phyloP scores from a whole-genome alignment of 2,797 vertebrate species.

The Sandelia bainsii region DNA sequence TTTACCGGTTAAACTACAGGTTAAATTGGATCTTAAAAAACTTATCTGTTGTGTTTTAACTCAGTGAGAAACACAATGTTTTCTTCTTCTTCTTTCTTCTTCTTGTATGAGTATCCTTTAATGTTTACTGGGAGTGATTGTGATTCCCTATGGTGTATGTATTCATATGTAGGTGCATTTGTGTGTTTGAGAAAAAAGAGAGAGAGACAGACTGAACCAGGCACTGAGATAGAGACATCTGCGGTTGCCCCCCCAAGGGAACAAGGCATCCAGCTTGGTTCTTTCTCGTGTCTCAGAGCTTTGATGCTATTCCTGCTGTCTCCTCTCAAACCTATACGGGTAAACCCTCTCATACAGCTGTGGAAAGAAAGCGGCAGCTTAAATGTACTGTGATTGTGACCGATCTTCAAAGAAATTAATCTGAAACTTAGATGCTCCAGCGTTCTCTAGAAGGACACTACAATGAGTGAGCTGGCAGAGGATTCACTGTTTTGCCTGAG shows the following conservation, averaged over 20 bases:
- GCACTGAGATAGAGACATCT: conserved; percentile 29
- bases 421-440: conserved; percentile 32
- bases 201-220: not conserved
- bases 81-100: too few relatives aligned
- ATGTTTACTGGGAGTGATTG: not conserved
- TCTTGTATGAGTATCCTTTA: not conserved
- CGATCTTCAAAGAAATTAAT: conserved; percentile 26
- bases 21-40: conserved; percentile 33
- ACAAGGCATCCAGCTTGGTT: not conserved
- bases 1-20: not conserved
- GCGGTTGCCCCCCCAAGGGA: conserved; percentile 9
- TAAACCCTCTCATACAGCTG: conserved; percentile 23
- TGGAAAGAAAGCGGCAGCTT: conserved; percentile 9
- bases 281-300: conserved; percentile 33
- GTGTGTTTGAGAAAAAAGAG: not conserved
- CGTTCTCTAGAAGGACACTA: conserved; percentile 20
- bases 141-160: not conserved
- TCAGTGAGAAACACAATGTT: not conserved
- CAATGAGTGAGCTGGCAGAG: conserved; percentile 24
- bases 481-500: conserved; percentile 27
- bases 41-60: not conserved
- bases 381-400: conserved; percentile 15
- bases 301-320: conserved; percentile 41
- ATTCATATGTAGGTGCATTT: not conserved
- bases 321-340: conserved; percentile 18